A percentile compares a stretch with the other conserved stretches of the same genome.
These are phyloP conservation scores for Podarcis muralis DNA, from an alignment of 2,113 vertebrate species.

Conservation along the genomic window DNA sequence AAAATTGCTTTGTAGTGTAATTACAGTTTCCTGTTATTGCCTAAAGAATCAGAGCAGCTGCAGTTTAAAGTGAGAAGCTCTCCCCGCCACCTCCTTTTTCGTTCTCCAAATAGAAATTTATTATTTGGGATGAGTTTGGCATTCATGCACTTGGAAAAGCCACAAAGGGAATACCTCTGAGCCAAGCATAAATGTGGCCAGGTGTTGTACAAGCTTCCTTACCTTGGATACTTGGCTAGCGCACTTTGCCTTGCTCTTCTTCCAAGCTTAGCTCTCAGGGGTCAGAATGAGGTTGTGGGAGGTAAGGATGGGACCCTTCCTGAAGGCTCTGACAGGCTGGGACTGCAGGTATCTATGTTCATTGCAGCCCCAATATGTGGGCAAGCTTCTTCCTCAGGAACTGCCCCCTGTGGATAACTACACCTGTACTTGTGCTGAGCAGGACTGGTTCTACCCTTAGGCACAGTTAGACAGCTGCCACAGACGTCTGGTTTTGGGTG, in stretches of 20 bases:
- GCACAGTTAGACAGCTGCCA: too few relatives aligned
- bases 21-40: slow-evolving; percentile 23
- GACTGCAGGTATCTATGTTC: neutral
- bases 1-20: slow-evolving; percentile 49
- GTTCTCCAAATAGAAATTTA: neutral
- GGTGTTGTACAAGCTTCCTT: neutral
- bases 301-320: neutral
- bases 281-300: neutral
- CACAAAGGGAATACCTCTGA: neutral
- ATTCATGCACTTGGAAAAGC: neutral
- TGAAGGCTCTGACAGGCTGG: neutral
- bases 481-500: too few relatives aligned
- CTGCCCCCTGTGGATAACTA: neutral
- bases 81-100: neutral
- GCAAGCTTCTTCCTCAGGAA: neutral
- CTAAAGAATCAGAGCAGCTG: slow-evolving; percentile 41
- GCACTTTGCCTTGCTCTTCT: neutral
- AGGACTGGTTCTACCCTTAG: neutral
- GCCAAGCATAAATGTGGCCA: neutral
- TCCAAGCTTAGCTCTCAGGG: neutral
- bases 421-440: neutral
- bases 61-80: slow-evolving; percentile 36
- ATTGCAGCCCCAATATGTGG: neutral
- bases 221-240: neutral
- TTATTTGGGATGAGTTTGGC: slow-evolving; percentile 42